Conservation (phyloP, 2,797 vertebrate genomes). For the Eulemur albifrons region DNA sequence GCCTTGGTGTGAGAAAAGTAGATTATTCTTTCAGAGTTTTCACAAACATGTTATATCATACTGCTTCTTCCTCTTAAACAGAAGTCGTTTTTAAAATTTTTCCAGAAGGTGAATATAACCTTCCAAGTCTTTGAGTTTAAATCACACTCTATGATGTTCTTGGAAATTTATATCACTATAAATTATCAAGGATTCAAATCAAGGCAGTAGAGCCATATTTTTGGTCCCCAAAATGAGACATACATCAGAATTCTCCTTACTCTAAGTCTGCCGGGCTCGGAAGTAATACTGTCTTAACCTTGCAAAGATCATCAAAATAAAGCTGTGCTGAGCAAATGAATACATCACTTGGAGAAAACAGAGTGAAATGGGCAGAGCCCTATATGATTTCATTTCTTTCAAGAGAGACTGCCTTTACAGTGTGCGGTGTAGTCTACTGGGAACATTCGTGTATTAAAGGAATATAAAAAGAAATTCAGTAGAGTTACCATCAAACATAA, state of each 20-base stretch:
- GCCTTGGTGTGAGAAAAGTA: not conserved
- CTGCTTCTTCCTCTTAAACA: not conserved
- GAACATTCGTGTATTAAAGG: not conserved
- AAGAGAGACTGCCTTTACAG: not conserved
- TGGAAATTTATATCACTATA: slow-evolving; percentile 19
- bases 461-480: slow-evolving; percentile 6
- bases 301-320: slow-evolving; percentile 1
- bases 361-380: not conserved
- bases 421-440: not conserved
- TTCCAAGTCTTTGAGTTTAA: slow-evolving; percentile 38
- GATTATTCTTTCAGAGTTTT: not conserved
- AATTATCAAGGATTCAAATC: slow-evolving; percentile 55
- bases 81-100: not conserved
- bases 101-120: slow-evolving; percentile 45
- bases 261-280: not conserved
- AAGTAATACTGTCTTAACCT: not conserved
- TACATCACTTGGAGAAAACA: not conserved
- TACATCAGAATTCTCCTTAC: not conserved
- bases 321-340: not conserved
- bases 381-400: not conserved
- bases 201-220: not conserved
- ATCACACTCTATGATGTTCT: not conserved
- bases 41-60: not conserved
- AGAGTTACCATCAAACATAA: not conserved
- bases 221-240: slow-evolving; percentile 7